Evolutionary conservation across 2,888 invertebrate genomes (phyloP).

Genomic region (Orchestes rusci): DNA sequence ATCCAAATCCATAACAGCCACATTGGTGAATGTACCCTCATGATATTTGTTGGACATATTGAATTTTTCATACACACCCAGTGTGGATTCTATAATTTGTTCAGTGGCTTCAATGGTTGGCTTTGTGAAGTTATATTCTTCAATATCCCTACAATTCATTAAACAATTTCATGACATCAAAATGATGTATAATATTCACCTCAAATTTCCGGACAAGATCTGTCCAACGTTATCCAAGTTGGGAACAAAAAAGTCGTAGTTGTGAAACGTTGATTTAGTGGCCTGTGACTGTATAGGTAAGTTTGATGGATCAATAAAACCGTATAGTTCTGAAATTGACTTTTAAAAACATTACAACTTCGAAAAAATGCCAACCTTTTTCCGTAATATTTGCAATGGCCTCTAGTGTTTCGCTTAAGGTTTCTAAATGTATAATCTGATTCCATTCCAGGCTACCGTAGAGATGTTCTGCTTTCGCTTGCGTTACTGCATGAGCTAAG

Average conservation of each 20-base stretch:
- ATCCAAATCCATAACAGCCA: conserved; percentile 57
- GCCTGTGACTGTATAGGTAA: conserved; percentile 32
- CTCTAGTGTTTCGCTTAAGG: conserved; percentile 50
- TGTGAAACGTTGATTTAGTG: conserved; percentile 33
- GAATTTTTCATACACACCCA: conserved; percentile 33
- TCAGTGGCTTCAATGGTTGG: conserved; percentile 22
- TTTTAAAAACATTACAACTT: neutral
- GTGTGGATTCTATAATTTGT: conserved; percentile 35
- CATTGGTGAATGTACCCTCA: conserved; percentile 49
- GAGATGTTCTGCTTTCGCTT: conserved; percentile 39
- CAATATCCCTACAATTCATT: conserved; percentile 30
- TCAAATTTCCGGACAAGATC: conserved; percentile 34
- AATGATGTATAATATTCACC: conserved; percentile 7
- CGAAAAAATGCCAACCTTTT: conserved; percentile 31
- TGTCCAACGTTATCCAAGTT: conserved; percentile 34
- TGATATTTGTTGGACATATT: conserved; percentile 36
- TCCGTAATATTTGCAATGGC: conserved; percentile 46
- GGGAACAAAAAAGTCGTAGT: conserved; percentile 40
- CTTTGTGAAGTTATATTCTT: conserved; percentile 35
- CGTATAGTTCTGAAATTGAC: conserved; percentile 39
- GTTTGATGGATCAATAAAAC: conserved; percentile 36
- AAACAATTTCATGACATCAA: too few species aligned
- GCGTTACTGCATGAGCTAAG: conserved; percentile 44
- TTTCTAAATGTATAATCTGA: conserved; percentile 43
- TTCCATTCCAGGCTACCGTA: conserved; percentile 46